Conservation (phyloP, 2,797 vertebrate species). For the Siniperca obscura region DNA sequence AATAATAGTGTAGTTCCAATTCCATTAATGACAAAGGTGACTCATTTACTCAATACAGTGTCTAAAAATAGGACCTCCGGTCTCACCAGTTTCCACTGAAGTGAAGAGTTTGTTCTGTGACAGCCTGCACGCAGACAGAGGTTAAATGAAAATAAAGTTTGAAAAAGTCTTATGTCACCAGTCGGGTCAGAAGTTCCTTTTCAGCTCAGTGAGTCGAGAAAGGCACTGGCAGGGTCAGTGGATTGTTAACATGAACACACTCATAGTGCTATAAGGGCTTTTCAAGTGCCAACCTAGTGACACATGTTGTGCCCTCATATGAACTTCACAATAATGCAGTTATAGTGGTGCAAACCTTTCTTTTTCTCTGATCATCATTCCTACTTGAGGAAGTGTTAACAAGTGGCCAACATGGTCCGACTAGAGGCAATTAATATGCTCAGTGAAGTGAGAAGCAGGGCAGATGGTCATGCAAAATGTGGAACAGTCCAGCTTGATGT, state of each 20-base stretch:
- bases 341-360: neutral
- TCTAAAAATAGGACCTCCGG: conserved; percentile 43
- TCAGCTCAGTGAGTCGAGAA: conserved; percentile 18
- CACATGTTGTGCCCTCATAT: conserved; percentile 3
- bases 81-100: neutral
- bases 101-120: conserved; percentile 10
- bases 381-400: conserved; percentile 52
- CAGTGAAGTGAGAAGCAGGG: conserved; percentile 71
- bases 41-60: conserved; percentile 15
- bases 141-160: conserved; percentile 32
- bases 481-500: conserved; percentile 66
- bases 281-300: conserved; percentile 3
- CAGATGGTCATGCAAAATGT: conserved; percentile 72
- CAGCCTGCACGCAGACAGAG: neutral
- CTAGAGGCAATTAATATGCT: conserved; percentile 74
- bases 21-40: conserved; percentile 51
- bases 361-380: conserved; percentile 21
- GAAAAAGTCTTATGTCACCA: conserved; percentile 14
- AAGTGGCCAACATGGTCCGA: conserved; percentile 58
- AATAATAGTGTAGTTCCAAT: conserved; percentile 57
- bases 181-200: conserved; percentile 7
- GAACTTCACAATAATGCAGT: conserved; percentile 3
- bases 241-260: neutral
- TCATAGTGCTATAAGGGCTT: neutral
- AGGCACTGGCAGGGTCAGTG: neutral